Percentiles rank a stretch among this genome's conserved stretches.
Conservation (phyloP, 30 jellyfish, hydroid and myxozoan genomes). For the Aurelia coerulea region DNA sequence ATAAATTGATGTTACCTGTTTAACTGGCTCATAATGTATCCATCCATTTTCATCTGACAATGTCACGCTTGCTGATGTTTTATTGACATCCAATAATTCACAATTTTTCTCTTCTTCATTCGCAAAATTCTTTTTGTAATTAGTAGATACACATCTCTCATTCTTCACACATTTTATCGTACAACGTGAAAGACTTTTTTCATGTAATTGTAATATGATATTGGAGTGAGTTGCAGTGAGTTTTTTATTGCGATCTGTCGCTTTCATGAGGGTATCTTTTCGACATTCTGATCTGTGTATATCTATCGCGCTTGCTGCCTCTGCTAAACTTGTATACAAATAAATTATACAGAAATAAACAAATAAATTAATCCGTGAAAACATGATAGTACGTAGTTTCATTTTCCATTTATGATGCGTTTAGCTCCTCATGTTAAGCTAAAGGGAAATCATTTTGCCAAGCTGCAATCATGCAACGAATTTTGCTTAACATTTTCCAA, state of each 20-base stretch:
- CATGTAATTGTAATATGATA: neutral
- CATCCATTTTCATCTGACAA: neutral
- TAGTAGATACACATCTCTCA: neutral
- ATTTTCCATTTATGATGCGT: too few relatives aligned
- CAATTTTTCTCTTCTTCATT: neutral
- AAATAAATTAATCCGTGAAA: too few relatives aligned
- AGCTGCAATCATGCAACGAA: too few relatives aligned
- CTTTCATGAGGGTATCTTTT: neutral
- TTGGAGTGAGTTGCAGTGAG: neutral
- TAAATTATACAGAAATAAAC: too few relatives aligned
- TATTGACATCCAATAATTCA: neutral
- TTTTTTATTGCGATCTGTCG: neutral
- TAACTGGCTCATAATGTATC: neutral
- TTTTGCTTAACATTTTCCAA: too few relatives aligned
- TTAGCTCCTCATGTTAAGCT: too few relatives aligned
- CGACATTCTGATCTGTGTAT: neutral
- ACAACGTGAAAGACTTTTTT: neutral
- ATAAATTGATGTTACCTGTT: neutral
- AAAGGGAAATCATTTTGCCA: too few relatives aligned
- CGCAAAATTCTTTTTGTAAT: neutral
- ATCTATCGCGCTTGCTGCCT: too few relatives aligned
- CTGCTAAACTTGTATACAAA: too few relatives aligned
- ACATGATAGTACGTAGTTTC: too few relatives aligned
- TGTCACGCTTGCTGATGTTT: neutral
- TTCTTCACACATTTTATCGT: neutral